Percentiles rank a stretch among this genome's conserved stretches.
Conservation (phyloP, 2,888 invertebrate species). For the Hypomecis atomaria region DNA sequence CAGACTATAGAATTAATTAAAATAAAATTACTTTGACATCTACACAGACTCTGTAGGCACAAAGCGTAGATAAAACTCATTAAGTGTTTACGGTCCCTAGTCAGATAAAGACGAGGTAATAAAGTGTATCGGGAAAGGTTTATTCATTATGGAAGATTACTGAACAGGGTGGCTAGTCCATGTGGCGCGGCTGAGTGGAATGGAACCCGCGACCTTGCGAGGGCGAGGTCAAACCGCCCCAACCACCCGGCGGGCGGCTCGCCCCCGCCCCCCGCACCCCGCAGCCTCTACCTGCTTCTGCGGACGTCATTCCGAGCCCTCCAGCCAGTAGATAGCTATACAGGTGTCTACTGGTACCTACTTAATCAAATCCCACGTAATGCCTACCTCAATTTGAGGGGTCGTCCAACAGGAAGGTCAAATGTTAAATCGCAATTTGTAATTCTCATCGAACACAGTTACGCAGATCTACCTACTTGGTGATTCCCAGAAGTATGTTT, state of each 20-base stretch:
- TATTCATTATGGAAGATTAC: conserved; percentile 68
- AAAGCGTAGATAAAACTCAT: background rate
- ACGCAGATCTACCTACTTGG: background rate
- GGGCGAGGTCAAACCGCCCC: conserved; percentile 73
- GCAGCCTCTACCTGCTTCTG: conserved; percentile 66
- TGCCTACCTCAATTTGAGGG: conserved; percentile 41
- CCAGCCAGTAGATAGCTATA: conserved; percentile 45
- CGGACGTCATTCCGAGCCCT: conserved; percentile 67
- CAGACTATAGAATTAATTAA: no score
- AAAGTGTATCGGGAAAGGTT: conserved; percentile 48
- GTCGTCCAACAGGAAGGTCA: conserved; percentile 34
- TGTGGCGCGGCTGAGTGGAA: conserved; percentile 70
- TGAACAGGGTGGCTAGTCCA: conserved; percentile 58
- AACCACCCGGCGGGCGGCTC: conserved; percentile 42
- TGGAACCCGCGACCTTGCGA: conserved; percentile 76
- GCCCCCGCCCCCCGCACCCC: conserved; percentile 49
- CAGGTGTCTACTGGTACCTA: conserved; percentile 33
- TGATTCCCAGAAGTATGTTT: background rate
- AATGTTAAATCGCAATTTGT: conserved; percentile 25
- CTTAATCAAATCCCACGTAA: conserved; percentile 42
- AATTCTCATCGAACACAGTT: conserved; percentile 2
- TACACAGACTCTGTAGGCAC: no score
- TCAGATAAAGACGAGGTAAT: conserved; percentile 17
- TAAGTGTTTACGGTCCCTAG: background rate
- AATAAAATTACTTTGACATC: no score